Evolutionary conservation across 2,888 invertebrate species (phyloP).

Genomic region (Ferrisia virgata): DNA sequence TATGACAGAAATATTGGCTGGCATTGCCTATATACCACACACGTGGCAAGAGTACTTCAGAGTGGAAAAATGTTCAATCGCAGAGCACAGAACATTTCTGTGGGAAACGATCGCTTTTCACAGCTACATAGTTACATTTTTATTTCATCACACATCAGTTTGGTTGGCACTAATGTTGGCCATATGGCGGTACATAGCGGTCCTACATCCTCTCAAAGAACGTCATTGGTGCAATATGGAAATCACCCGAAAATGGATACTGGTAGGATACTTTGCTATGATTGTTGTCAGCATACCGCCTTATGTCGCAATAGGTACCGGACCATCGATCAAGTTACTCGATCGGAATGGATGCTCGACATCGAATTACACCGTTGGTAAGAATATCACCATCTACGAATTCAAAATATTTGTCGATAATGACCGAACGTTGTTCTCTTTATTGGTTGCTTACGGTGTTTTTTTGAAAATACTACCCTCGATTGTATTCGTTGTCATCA

Average conservation of each 20-base stretch:
- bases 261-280: background rate
- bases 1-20: no score
- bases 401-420: background rate
- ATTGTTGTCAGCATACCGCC: background rate
- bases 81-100: background rate
- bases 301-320: background rate
- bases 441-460: background rate
- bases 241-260: slow-evolving; percentile 55
- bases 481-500: background rate
- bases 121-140: background rate
- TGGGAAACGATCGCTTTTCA: background rate
- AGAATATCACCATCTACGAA: background rate
- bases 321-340: background rate
- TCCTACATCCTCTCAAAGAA: background rate
- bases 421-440: background rate
- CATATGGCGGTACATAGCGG: background rate
- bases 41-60: no score
- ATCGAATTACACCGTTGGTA: background rate
- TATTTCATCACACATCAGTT: background rate
- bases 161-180: background rate
- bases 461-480: background rate
- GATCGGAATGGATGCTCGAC: background rate
- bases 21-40: no score
- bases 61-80: no score
- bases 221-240: background rate